Conservation (phyloP, 2,113 vertebrate species). For the Nothobranchius furzeri region DNA sequence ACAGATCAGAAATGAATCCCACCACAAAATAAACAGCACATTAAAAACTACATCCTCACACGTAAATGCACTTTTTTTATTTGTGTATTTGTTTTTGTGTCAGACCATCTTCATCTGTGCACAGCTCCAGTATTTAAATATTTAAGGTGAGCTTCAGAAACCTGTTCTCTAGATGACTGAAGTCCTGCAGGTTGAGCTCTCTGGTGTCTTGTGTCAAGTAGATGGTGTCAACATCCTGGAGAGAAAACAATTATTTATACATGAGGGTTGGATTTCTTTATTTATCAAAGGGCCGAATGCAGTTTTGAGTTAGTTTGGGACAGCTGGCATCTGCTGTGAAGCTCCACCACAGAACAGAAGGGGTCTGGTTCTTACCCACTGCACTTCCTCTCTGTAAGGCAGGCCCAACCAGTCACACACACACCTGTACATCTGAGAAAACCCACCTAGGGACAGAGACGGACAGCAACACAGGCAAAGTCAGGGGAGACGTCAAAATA, state of each 20-base stretch:
- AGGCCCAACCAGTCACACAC: conserved; percentile 96
- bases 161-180: conserved; percentile 98
- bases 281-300: conserved; percentile 21
- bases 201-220: conserved; percentile 96
- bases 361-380: conserved; percentile 86
- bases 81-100: not conserved
- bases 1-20: not conserved
- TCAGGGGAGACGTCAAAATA: conserved; percentile 3
- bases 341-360: conserved; percentile 1
- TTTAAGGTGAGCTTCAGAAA: not conserved
- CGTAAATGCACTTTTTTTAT: too few species aligned
- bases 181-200: conserved; percentile 95
- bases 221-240: conserved; percentile 95
- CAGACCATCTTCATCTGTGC: not conserved
- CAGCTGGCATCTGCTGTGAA: conserved; percentile 10
- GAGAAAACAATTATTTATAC: conserved; percentile 5
- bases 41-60: too few species aligned
- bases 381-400: conserved; percentile 94
- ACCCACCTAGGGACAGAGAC: conserved; percentile 84
- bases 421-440: conserved; percentile 97
- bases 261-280: not conserved
- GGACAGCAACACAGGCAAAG: not conserved
- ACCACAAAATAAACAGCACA: too few species aligned
- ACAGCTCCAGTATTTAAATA: too few species aligned
- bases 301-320: conserved; percentile 10